A percentile compares a stretch with the other conserved stretches of the same genome.
Conservation (phyloP, 2,888 invertebrate genomes). For the Nezara viridula region DNA sequence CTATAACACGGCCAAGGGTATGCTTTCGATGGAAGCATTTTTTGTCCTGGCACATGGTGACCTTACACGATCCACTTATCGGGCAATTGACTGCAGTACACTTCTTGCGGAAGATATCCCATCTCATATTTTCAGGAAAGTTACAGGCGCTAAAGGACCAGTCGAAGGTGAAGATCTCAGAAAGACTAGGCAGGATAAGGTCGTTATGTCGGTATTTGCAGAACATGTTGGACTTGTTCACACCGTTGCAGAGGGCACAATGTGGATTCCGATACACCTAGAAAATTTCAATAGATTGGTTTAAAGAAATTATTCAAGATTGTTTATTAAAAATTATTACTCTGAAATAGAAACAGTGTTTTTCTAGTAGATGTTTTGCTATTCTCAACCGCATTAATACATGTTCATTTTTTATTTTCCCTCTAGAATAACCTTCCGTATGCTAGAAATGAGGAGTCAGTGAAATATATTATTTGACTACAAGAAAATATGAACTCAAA, state of each 20-base stretch:
- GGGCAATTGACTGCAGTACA: constrained; percentile 43
- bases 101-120: constrained; percentile 40
- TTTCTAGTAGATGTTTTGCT: no score
- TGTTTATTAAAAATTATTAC: no score
- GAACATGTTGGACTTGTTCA: constrained; percentile 31
- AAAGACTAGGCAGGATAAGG: constrained; percentile 39
- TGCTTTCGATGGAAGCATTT: background rate
- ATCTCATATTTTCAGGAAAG: constrained; percentile 58
- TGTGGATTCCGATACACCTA: constrained; percentile 60
- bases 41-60: background rate
- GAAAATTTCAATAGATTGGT: background rate
- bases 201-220: constrained; percentile 31
- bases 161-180: constrained; percentile 55
- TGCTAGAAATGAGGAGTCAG: no score
- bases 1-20: constrained; percentile 9
- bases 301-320: background rate
- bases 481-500: no score
- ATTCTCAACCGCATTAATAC: no score
- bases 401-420: no score
- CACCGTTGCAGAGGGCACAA: constrained; percentile 60
- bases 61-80: background rate
- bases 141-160: constrained; percentile 54
- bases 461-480: no score
- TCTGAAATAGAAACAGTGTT: no score
- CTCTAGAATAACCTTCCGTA: no score